These are phyloP conservation scores for Syrrhaptes paradoxus DNA, from an alignment of 2,113 vertebrate species.

Conservation along the genomic window DNA sequence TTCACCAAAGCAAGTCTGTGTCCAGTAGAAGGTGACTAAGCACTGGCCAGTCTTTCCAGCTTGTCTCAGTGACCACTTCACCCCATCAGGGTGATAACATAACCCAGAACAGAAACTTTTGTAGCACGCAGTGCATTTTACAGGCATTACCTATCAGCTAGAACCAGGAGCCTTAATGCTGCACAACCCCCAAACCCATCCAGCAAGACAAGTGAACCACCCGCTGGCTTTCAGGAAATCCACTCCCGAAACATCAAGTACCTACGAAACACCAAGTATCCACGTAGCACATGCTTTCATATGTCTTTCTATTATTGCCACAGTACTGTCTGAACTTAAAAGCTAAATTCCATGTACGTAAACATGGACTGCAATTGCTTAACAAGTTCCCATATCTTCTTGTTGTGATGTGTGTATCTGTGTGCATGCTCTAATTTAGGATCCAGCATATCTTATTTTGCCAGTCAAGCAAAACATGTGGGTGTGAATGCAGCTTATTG, in stretches of 20 bases:
- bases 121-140: background rate
- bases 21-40: background rate
- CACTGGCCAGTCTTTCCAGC: background rate
- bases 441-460: background rate
- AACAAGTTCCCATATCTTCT: background rate
- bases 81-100: background rate
- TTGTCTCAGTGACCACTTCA: background rate
- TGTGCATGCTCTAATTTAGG: background rate
- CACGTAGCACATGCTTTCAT: fast-evolving
- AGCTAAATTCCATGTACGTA: background rate
- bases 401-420: background rate
- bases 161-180: background rate
- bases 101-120: background rate
- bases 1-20: background rate
- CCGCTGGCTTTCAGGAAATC: background rate
- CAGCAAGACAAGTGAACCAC: background rate
- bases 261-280: background rate
- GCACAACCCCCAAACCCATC: background rate
- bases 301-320: background rate
- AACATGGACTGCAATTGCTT: background rate
- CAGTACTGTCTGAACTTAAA: background rate
- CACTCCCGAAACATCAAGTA: background rate
- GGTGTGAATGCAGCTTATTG: background rate
- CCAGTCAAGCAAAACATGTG: background rate
- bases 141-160: background rate